Percentiles rank a stretch among this genome's conserved stretches.
Conservation (phyloP, 2,113 vertebrate genomes). For the Mionectes macconnelli region DNA sequence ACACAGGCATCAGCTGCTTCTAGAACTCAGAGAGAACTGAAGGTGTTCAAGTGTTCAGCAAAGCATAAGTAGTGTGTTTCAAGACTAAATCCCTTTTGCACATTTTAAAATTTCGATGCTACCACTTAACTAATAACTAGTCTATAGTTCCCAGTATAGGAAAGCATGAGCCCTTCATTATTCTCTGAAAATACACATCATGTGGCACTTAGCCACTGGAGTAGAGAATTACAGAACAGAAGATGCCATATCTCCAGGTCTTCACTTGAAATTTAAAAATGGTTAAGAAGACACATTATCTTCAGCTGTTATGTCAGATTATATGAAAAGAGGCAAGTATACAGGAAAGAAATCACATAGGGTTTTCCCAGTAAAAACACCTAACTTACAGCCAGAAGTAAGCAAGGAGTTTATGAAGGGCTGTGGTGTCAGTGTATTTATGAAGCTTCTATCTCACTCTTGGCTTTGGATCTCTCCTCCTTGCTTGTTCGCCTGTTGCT, state of each 20-base stretch:
- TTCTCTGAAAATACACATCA: not conserved
- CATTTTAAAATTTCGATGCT: not conserved
- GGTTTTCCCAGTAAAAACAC: not conserved
- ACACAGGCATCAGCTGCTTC: not conserved
- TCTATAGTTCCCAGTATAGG: not conserved
- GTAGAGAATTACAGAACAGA: not conserved
- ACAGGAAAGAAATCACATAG: not conserved
- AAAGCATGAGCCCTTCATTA: not conserved
- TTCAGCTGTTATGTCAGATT: not conserved
- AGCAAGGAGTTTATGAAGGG: not conserved
- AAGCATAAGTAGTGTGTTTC: not conserved
- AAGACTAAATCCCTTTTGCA: not conserved
- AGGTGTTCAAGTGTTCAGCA: not conserved
- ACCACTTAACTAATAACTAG: not conserved
- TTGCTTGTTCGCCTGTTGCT: not conserved
- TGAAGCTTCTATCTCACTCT: not conserved
- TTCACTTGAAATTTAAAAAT: not conserved
- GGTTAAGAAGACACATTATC: not conserved
- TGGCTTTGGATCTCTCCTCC: not conserved
- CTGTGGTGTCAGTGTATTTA: not conserved
- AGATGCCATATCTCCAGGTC: not conserved
- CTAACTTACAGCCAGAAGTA: not conserved
- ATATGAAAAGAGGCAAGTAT: not conserved
- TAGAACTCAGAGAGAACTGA: not conserved
- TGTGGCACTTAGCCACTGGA: not conserved